Evolutionary conservation across 2,797 vertebrate species (phyloP).

Genomic region (Sebastes flavidus): DNA sequence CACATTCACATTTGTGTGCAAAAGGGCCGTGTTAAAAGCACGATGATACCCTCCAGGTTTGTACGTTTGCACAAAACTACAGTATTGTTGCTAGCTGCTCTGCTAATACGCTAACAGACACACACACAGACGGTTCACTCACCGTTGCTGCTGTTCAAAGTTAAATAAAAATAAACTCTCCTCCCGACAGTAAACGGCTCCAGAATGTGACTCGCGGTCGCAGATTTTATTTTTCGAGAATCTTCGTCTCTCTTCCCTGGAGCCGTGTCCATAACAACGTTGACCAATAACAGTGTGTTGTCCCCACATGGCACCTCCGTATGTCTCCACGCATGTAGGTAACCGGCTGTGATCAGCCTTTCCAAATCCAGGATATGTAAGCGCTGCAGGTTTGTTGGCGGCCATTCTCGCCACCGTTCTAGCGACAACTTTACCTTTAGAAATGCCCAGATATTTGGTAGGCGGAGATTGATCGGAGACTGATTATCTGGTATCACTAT

Average conservation of each 20-base stretch:
- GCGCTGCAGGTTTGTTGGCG: background rate
- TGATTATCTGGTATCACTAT: background rate
- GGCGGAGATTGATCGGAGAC: rapidly evolving
- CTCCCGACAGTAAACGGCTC: background rate
- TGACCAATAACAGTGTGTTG: background rate
- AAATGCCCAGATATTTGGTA: background rate
- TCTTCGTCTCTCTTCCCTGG: too few relatives aligned
- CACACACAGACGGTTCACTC: too few relatives aligned
- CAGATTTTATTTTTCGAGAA: rapidly evolving
- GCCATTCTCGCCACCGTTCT: background rate
- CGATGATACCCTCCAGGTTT: background rate
- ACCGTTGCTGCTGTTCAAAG: too few relatives aligned
- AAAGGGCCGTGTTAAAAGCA: background rate
- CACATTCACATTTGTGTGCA: background rate
- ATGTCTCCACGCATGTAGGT: background rate
- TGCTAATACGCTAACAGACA: too few relatives aligned
- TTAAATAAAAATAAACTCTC: too few relatives aligned
- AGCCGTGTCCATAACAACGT: rapidly evolving
- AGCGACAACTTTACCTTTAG: background rate
- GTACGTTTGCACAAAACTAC: too few relatives aligned
- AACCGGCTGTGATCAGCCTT: background rate
- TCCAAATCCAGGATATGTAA: background rate
- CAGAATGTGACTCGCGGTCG: rapidly evolving
- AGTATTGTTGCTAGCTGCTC: too few relatives aligned
- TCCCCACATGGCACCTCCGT: background rate